Base-by-base conservation (phyloP, 2,113 vertebrate species). In the Eulacestoma nigropectus region DNA sequence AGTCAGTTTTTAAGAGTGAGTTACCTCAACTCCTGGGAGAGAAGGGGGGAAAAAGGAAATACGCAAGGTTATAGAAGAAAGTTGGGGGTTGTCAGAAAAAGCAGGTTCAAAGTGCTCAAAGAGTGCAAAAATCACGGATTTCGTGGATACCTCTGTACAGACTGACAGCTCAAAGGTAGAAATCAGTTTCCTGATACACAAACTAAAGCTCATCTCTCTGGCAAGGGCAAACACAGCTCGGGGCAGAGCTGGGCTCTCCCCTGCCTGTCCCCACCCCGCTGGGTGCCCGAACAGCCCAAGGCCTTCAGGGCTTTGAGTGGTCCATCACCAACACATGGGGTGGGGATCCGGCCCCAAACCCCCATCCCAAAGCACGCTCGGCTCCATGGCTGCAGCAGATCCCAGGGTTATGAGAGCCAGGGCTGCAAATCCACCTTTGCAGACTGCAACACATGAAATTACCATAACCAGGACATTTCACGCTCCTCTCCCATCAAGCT, bases 401-500 rank as follows among this genome's bases (percentile, higher is more conserved):
- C 79, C 2, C 41, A 9, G 78, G 35, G 44, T 35, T 52, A 8
- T 14, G 7, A 46, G 55, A 69, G 42, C 82, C 75, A 12, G 9
- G 35, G 87, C 79, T 78, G 80, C 65, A 92, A 68, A 89, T 53
- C 60, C 84, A 94, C 96, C 90, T 90, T 44, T 81, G 93, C 82
- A 93, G 82, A 10, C 60, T 72, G 83, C 35, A 87, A 49, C 69
- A 93, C 37, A 84, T 12, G 73, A 84, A 93, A 96, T 96, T 82
- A 68, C 92, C 90, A 75, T 95, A 96, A 82, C 93, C 78, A 78
- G 92, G 84, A 53, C 90, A 90, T 95, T 96, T 97, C 96, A 96
- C 41, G 67, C 94, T 96, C 84, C 91, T 95, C 96, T 96, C 92
- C 90, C 95, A 95, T 95, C 96, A 94, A 96, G 88, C 96, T 95